Base-by-base conservation (phyloP, 35 echinoderm and acorn worm genomes). In the Eucidaris tribuloides region DNA sequence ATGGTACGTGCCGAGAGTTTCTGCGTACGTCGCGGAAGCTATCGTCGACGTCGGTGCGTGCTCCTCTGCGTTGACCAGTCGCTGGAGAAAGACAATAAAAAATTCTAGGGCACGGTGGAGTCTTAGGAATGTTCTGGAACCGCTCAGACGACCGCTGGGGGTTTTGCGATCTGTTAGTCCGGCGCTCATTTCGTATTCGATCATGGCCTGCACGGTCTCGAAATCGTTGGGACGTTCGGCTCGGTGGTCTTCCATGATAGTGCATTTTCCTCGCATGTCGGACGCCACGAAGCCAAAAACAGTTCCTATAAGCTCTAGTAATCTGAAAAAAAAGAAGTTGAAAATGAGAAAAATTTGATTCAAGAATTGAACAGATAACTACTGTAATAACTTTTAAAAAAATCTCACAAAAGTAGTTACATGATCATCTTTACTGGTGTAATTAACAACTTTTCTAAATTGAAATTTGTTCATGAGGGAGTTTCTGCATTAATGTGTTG, bases 41-140 rank as follows among this genome's bases (percentile, higher is more conserved):
- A 87, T 44, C 20, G 59, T 84, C 1, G 90, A 81, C 17, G 77
- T 89, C 46, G 82, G 85, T 4, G 40, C 87, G 5, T 81, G 71
- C 22, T 84, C 60, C 34, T 93, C 79, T 15, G 80, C 72, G 19
- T 86, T 83, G 14, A 34, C 37, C 14, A 99, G 40, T 46, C 54
- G 82, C 24, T 45, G 64, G 6, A 99, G 65, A 41, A 99, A 91
- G 29, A 86, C 81, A 20, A 52, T 42, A 24, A 99, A 89, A 83
- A 99, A 99, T 5, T 87, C 91, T 2, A 99, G 45, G 28, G 90
- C 82, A 19, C 96, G 80, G 70, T 99, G 90, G 4, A 99, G 91
- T 48, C 96, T 59, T 0, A 99, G 86, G 4, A 93, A 76, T 7
- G 90, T 93, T 41, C 90, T 44, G 7, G 90, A 93, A 55, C 96